A percentile compares a stretch with the other conserved stretches of the same genome.
phyloP scores from a whole-genome alignment of 2,797 vertebrate genomes.

The Tympanoctomys barrerae region DNA sequence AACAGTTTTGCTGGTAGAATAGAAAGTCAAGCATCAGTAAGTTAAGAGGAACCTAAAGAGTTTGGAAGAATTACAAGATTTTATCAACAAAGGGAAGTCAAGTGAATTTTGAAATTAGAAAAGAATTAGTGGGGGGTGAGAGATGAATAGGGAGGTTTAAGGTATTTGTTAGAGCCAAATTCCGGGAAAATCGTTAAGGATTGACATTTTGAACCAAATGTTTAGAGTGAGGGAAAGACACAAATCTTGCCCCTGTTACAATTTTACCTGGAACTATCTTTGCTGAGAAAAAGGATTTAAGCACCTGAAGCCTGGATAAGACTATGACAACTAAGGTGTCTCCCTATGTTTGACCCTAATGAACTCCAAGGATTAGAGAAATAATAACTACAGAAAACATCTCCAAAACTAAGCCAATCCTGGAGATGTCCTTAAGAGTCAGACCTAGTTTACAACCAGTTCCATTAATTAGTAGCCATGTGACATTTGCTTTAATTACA shows the following conservation, averaged over 20 bases:
- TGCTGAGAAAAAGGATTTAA: constrained; percentile 32
- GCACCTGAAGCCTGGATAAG: constrained; percentile 54
- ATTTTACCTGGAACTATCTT: constrained; percentile 62
- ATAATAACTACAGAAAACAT: constrained; percentile 10
- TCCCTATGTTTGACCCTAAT: constrained; percentile 20
- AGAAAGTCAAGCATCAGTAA: not conserved
- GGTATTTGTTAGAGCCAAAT: constrained; percentile 45
- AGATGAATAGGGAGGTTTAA: constrained; percentile 39
- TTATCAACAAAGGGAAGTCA: not conserved
- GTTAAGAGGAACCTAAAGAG: constrained; percentile 41
- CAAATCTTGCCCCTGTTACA: constrained; percentile 58
- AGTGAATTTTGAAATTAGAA: constrained; percentile 28
- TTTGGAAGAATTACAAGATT: constrained; percentile 30
- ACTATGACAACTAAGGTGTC: constrained; percentile 52
- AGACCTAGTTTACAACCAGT: constrained; percentile 1
- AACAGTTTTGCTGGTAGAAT: not conserved
- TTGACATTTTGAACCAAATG: constrained; percentile 47
- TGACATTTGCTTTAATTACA: not conserved
- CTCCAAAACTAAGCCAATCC: constrained; percentile 18
- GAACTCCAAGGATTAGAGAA: constrained; percentile 57
- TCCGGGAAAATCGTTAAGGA: constrained; percentile 48
- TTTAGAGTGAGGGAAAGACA: constrained; percentile 52
- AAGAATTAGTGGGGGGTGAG: not conserved
- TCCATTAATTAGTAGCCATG: not conserved
- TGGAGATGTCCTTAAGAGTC: constrained; percentile 3